Percentiles rank a stretch among this genome's conserved stretches.
Conservation (phyloP, 2,113 vertebrate species). For the Hippocampus zosterae region DNA sequence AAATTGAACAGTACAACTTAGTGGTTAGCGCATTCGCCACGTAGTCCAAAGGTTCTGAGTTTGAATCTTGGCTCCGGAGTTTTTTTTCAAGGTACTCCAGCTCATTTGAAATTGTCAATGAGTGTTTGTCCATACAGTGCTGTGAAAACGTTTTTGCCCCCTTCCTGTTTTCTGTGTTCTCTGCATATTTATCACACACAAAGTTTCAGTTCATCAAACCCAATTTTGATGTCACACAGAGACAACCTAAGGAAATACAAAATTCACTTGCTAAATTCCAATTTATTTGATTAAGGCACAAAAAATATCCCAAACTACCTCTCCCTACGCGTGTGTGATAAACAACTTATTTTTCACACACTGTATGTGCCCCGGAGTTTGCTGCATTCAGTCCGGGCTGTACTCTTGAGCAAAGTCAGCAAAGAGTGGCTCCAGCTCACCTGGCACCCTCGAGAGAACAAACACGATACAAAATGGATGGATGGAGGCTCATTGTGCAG, state of each 20-base stretch:
- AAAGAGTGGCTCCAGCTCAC: background rate
- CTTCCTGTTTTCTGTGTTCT: too few species aligned
- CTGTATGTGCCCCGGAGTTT: too few species aligned
- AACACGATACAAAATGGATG: background rate
- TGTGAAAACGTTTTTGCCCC: too few species aligned
- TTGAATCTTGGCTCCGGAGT: background rate
- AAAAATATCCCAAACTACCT: too few species aligned
- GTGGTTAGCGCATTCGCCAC: background rate
- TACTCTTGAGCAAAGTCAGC: background rate
- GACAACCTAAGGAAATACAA: too few species aligned
- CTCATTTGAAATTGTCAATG: background rate
- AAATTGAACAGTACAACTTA: background rate
- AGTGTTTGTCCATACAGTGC: background rate
- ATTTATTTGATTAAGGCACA: too few species aligned
- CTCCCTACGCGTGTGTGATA: too few species aligned
- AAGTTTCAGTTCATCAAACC: too few species aligned
- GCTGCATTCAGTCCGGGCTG: background rate
- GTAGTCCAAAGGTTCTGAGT: background rate
- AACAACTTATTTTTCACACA: too few species aligned
- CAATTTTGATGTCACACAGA: too few species aligned
- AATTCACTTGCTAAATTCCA: too few species aligned
- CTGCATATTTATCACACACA: too few species aligned
- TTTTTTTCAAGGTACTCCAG: background rate
- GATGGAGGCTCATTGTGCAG: background rate
- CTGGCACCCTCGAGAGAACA: background rate